phyloP scores from a whole-genome alignment of 1,140 invertebrate genomes.

The Tetramorium simillimum region DNA sequence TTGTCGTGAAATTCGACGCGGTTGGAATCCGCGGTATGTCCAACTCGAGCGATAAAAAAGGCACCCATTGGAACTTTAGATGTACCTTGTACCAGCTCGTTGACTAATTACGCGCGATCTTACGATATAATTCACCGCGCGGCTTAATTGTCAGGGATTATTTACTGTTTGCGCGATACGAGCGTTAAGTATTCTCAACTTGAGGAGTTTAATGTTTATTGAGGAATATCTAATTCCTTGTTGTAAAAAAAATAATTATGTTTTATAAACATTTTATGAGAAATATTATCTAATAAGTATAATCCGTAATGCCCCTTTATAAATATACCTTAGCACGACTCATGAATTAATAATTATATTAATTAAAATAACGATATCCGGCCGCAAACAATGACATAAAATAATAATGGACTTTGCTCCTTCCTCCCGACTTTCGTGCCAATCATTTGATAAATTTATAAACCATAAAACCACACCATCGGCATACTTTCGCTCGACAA shows the following conservation, averaged over 20 bases:
- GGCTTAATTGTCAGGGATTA: conserved; percentile 17
- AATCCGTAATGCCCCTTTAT: background rate
- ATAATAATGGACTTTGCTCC: background rate
- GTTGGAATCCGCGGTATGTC: conserved; percentile 74
- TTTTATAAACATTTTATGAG: background rate
- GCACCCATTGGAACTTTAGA: background rate
- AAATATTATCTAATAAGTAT: background rate
- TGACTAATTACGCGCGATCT: conserved; percentile 39
- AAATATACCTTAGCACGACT: background rate
- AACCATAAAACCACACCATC: conserved; percentile 25
- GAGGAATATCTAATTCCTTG: background rate
- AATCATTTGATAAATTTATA: conserved; percentile 13
- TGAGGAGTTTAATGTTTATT: background rate
- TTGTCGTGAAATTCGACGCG: conserved; percentile 70
- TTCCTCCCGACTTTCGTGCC: background rate
- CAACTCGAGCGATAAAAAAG: conserved; percentile 10
- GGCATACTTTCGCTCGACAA: background rate
- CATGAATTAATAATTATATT: background rate
- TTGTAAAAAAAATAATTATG: background rate
- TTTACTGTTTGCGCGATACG: background rate
- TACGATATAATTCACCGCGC: conserved; percentile 10
- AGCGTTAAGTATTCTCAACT: background rate
- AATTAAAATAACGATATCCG: background rate
- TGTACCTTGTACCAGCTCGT: background rate
- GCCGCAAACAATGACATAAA: background rate